phyloP scores from a whole-genome alignment of 2,797 vertebrate genomes.

The Acanthiza pusilla region DNA sequence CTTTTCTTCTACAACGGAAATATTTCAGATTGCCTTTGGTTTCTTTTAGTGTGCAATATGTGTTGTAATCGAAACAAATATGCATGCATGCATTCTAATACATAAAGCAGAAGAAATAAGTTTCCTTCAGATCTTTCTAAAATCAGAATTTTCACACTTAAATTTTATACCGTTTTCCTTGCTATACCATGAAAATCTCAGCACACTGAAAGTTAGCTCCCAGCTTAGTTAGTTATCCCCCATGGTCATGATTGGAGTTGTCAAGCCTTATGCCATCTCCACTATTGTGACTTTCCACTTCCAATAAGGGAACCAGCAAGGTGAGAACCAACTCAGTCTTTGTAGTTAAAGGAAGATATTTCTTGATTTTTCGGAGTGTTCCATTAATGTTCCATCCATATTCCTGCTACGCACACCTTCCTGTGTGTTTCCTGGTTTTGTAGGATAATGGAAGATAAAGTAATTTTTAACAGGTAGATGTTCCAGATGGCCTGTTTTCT shows the following conservation, averaged over 20 bases:
- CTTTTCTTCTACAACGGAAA: neutral
- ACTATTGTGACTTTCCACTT: neutral
- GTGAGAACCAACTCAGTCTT: neutral
- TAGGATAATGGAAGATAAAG: neutral
- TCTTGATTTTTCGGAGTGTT: neutral
- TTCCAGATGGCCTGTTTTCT: neutral
- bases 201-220: neutral
- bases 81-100: neutral
- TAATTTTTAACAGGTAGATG: neutral
- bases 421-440: neutral
- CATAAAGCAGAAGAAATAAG: neutral
- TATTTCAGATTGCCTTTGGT: neutral
- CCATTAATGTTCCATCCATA: neutral
- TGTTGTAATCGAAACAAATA: too few species aligned
- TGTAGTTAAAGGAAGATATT: neutral
- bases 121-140: neutral
- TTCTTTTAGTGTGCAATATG: neutral
- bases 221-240: neutral
- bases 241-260: neutral
- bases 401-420: neutral
- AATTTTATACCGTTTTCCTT: neutral
- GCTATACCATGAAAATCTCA: neutral
- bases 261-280: neutral
- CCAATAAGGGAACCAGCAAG: neutral
- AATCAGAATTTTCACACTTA: neutral